Percentiles rank a stretch among this genome's conserved stretches.
Evolutionary conservation across 2,113 vertebrate genomes (phyloP).

Genomic region (Pseudolaguvia tuberculata): DNA sequence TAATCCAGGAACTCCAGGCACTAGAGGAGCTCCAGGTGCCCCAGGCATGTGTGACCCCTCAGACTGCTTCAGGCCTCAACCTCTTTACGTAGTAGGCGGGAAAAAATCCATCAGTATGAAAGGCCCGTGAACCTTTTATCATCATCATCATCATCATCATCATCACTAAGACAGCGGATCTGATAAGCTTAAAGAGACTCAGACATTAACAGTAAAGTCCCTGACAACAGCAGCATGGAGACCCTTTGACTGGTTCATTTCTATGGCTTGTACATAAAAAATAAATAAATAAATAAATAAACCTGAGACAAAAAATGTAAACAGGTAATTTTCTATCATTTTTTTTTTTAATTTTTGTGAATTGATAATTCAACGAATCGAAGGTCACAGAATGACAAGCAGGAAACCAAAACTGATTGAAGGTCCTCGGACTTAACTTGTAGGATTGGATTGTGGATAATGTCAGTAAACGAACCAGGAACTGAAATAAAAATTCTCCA

Average conservation of each 20-base stretch:
- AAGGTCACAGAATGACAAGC: not conserved
- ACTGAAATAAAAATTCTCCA: constrained; percentile 35
- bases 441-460: not conserved
- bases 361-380: not conserved
- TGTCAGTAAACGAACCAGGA: constrained; percentile 18
- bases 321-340: not conserved
- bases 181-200: constrained; percentile 48
- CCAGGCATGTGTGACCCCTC: constrained; percentile 75
- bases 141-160: constrained; percentile 48
- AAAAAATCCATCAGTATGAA: constrained; percentile 67
- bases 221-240: constrained; percentile 62
- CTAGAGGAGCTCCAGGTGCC: constrained; percentile 60
- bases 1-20: constrained; percentile 60
- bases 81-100: constrained; percentile 65
- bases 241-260: constrained; percentile 38
- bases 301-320: not conserved
- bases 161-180: constrained; percentile 2
- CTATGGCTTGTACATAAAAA: constrained; percentile 46
- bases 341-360: constrained; percentile 6
- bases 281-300: constrained; percentile 28
- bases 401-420: not conserved
- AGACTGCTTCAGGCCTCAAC: constrained; percentile 65
- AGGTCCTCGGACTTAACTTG: not conserved
- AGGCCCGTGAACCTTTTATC: constrained; percentile 56
- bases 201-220: constrained; percentile 37